These are phyloP conservation scores for Mycetomoellerius zeteki DNA, from an alignment of 1,140 invertebrate genomes.

Conservation along the genomic window DNA sequence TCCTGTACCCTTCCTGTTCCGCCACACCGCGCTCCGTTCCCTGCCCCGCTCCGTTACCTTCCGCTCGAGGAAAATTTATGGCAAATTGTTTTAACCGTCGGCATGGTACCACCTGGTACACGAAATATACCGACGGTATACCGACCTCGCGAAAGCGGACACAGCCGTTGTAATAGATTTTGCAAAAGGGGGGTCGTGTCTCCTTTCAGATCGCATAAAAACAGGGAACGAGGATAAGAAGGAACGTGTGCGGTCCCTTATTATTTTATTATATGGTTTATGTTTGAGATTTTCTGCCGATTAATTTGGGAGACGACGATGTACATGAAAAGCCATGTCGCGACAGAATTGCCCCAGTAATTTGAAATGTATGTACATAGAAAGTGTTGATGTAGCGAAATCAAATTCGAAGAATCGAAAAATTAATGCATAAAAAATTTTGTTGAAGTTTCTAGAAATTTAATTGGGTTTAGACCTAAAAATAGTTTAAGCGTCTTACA, in stretches of 20 bases:
- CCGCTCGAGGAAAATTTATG: constrained; percentile 80
- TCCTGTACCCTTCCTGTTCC: constrained; percentile 15
- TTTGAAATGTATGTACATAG: neutral
- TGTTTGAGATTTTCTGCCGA: constrained; percentile 62
- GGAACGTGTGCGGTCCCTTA: neutral
- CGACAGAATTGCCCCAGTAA: neutral
- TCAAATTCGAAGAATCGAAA: neutral
- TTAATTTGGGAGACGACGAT: constrained; percentile 38
- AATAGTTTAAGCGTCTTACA: too few species aligned
- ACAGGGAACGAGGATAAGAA: too few species aligned
- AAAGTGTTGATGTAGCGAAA: neutral
- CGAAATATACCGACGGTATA: constrained; percentile 79
- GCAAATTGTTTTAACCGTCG: constrained; percentile 84
- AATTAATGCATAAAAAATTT: too few species aligned
- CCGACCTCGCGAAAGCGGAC: constrained; percentile 67
- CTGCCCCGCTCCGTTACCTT: constrained; percentile 39
- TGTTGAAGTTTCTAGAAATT: too few species aligned
- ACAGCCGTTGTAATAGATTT: constrained; percentile 72
- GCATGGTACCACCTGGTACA: constrained; percentile 82
- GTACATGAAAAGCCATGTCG: neutral
- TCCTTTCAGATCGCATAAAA: constrained; percentile 39
- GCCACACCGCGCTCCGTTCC: constrained; percentile 26
- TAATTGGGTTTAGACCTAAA: too few species aligned
- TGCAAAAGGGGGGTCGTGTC: constrained; percentile 51
- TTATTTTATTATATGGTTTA: constrained; percentile 66